Evolutionary conservation across 2,888 invertebrate genomes (phyloP).

Genomic region (Encarsia formosa): DNA sequence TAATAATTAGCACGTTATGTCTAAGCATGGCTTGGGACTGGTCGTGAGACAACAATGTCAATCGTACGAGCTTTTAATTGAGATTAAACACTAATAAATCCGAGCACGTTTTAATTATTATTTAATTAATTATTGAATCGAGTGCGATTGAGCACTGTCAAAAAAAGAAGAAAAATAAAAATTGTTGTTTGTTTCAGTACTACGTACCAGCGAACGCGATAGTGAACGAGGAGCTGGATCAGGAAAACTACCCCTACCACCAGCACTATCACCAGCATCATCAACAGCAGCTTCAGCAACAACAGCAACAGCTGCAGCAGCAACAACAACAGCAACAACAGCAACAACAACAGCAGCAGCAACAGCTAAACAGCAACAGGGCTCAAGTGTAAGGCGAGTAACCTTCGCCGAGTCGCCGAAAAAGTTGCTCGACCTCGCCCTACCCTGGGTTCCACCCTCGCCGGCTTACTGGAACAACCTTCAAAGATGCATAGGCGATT

Average conservation of each 20-base stretch:
- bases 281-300: conserved; percentile 8
- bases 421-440: conserved; percentile 44
- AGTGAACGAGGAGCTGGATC: conserved; percentile 67
- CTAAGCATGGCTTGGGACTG: no score
- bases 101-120: no score
- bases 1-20: no score
- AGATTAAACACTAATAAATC: no score
- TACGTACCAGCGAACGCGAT: conserved; percentile 79
- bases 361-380: conserved; percentile 40
- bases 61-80: no score
- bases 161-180: no score
- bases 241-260: conserved; percentile 78
- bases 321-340: conserved; percentile 33
- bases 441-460: conserved; percentile 48
- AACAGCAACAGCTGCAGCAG: conserved; percentile 30
- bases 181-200: conserved; percentile 66
- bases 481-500: no score
- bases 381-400: conserved; percentile 46
- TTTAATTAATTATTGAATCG: no score
- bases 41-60: no score
- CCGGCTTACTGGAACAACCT: conserved; percentile 42
- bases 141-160: no score
- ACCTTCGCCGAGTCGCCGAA: conserved; percentile 47
- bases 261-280: conserved; percentile 71
- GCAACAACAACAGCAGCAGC: conserved; percentile 41